Conservation (phyloP, 2,888 invertebrate genomes). For the Thelaira solivaga region DNA sequence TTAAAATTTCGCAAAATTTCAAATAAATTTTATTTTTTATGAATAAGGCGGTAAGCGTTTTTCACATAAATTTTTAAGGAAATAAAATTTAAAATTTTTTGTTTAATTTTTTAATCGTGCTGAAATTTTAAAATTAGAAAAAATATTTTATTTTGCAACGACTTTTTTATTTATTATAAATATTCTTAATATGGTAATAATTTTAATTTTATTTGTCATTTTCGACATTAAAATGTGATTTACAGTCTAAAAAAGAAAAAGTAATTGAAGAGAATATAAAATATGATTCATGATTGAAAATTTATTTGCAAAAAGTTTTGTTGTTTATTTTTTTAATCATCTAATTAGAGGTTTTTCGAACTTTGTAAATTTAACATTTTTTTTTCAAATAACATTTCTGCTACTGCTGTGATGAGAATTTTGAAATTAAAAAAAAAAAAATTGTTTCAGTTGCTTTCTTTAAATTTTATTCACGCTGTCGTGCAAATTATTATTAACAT, state of each 20-base stretch:
- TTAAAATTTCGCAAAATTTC: too few relatives aligned
- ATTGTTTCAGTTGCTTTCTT: neutral
- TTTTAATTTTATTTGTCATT: neutral
- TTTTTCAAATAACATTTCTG: too few relatives aligned
- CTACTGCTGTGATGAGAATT: neutral
- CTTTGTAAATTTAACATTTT: too few relatives aligned
- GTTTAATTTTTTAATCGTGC: too few relatives aligned
- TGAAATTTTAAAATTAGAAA: too few relatives aligned
- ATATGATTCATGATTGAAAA: neutral
- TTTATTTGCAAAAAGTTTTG: neutral
- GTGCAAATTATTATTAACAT: neutral
- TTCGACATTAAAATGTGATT: neutral
- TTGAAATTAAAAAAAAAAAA: neutral
- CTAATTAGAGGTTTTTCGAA: neutral
- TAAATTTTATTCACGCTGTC: neutral
- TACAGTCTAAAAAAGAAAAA: neutral
- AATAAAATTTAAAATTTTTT: too few relatives aligned
- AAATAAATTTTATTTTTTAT: too few relatives aligned
- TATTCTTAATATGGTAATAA: too few relatives aligned
- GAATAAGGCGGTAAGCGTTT: too few relatives aligned
- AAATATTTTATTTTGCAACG: too few relatives aligned
- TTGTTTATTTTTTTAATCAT: neutral
- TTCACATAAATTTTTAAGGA: too few relatives aligned
- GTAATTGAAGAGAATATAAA: neutral
- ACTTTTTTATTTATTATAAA: too few relatives aligned